phyloP scores from a whole-genome alignment of 1,140 invertebrate genomes.

The Zaprionus taronus region DNA sequence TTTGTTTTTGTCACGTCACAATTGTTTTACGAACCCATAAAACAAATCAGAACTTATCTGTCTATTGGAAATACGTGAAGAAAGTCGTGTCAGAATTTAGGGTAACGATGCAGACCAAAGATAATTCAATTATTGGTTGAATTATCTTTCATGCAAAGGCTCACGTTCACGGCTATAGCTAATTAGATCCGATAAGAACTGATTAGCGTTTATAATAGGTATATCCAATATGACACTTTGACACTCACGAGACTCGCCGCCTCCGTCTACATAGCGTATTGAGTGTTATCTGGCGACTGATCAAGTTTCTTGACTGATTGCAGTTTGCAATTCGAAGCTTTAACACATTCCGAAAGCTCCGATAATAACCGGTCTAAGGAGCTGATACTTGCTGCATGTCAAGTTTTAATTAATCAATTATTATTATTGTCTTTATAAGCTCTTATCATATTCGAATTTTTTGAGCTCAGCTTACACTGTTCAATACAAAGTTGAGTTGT shows the following conservation, averaged over 20 bases:
- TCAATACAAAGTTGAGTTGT: background rate
- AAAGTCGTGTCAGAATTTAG: conserved; percentile 27
- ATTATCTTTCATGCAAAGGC: too few relatives aligned
- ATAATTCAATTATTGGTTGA: too few relatives aligned
- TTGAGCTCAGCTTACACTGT: background rate
- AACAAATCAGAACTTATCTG: conserved; percentile 27
- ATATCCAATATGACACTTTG: background rate
- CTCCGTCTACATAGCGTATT: background rate
- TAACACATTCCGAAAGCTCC: background rate
- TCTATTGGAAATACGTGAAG: conserved; percentile 53
- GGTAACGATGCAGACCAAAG: conserved; percentile 10
- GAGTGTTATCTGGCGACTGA: background rate
- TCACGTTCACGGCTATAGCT: conserved; percentile 40
- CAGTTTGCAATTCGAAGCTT: background rate
- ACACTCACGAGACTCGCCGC: background rate
- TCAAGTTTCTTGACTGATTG: background rate
- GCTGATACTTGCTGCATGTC: too few relatives aligned
- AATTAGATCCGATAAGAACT: background rate
- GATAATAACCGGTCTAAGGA: background rate
- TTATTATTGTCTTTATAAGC: background rate
- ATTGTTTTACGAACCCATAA: conserved; percentile 4
- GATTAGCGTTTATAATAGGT: background rate
- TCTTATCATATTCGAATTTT: background rate
- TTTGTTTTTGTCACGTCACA: conserved; percentile 32
- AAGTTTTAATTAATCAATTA: too few relatives aligned